Evolutionary conservation across 2,888 invertebrate genomes (phyloP).

Genomic region (Theretra japonica): DNA sequence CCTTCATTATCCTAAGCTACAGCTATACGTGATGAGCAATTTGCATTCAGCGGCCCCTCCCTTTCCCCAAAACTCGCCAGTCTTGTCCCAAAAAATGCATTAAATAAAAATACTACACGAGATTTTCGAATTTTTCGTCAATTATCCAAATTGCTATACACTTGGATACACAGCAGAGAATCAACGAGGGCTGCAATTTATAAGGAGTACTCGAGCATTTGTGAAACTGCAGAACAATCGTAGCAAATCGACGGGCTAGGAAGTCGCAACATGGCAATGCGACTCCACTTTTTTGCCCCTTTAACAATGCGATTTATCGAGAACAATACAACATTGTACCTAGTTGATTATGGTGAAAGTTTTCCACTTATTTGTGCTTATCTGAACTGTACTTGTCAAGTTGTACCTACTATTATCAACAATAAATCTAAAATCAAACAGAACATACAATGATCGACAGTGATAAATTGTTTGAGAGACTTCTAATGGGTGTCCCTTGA

Average conservation of each 20-base stretch:
- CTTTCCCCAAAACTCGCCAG: too few relatives aligned
- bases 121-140: slow-evolving; percentile 10
- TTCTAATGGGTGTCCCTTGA: too few relatives aligned
- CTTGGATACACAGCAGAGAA: slow-evolving; percentile 38
- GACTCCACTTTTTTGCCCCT: slow-evolving; percentile 61
- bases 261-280: slow-evolving; percentile 54
- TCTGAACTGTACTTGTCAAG: slow-evolving; percentile 22
- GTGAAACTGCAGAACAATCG: slow-evolving; percentile 46
- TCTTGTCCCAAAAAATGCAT: too few relatives aligned
- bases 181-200: slow-evolving; percentile 46
- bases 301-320: slow-evolving; percentile 61
- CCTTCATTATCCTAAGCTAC: too few relatives aligned
- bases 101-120: background rate
- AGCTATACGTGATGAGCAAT: too few relatives aligned
- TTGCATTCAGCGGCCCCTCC: too few relatives aligned
- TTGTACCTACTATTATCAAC: background rate
- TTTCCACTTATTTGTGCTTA: slow-evolving; percentile 38
- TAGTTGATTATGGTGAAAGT: slow-evolving; percentile 63
- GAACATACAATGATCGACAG: background rate
- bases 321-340: slow-evolving; percentile 65
- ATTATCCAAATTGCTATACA: slow-evolving; percentile 38
- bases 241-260: slow-evolving; percentile 50
- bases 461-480: background rate
- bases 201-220: slow-evolving; percentile 30
- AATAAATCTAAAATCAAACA: slow-evolving; percentile 17